phyloP scores from a whole-genome alignment of 2,797 vertebrate genomes.

The Thripadectes ignobilis region DNA sequence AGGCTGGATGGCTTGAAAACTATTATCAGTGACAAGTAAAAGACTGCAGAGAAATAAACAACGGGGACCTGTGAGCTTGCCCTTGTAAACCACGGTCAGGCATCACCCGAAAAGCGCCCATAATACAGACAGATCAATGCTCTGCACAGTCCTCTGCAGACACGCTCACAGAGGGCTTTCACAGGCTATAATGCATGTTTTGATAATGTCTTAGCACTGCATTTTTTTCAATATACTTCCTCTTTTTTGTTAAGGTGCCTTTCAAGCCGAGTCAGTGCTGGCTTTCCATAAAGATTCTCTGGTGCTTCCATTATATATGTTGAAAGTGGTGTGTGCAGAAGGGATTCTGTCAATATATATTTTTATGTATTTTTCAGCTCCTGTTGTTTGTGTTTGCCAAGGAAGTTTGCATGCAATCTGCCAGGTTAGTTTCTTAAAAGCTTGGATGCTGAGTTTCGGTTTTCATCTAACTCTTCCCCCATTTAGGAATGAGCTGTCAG shows the following conservation, averaged over 20 bases:
- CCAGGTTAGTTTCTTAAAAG: conserved; percentile 42
- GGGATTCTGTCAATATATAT: not conserved
- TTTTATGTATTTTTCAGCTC: conserved; percentile 53
- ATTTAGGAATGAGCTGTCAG: not conserved
- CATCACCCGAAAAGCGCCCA: conserved; percentile 31
- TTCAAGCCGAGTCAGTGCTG: conserved; percentile 28
- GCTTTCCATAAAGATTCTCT: conserved; percentile 15
- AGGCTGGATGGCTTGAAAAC: conserved; percentile 51
- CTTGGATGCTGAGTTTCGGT: conserved; percentile 34
- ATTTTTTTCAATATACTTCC: conserved; percentile 23
- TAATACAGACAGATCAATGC: conserved; percentile 65
- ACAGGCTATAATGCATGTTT: conserved; percentile 48
- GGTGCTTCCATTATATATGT: not conserved
- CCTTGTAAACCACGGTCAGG: conserved; percentile 55
- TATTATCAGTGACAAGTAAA: conserved; percentile 66
- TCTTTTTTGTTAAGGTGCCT: conserved; percentile 59
- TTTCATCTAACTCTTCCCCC: conserved; percentile 7
- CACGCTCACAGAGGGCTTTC: conserved; percentile 31
- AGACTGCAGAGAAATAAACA: conserved; percentile 67
- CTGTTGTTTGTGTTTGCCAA: not conserved
- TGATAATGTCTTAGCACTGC: conserved; percentile 64
- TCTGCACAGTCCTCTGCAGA: conserved; percentile 41
- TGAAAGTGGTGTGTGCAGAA: not conserved
- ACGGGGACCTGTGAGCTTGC: conserved; percentile 40
- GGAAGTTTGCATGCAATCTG: conserved; percentile 19